Evolutionary conservation across 2,113 vertebrate genomes (phyloP), one percentile per base, ranked within the genome.

Genomic region (Melanerpes formicivorus): DNA sequence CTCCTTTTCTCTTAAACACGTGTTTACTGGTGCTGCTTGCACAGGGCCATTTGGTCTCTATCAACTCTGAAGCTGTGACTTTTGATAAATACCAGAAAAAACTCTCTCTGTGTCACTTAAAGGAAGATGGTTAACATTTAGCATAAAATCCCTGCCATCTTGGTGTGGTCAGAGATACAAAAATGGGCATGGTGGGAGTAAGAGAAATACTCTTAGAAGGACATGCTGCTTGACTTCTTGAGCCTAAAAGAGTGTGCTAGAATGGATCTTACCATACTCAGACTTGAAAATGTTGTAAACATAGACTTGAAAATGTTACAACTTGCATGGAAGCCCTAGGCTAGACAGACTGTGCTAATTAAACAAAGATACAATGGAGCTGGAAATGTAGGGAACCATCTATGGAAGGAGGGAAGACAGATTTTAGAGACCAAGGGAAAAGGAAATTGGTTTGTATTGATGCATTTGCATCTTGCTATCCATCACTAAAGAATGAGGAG

Each of bases 301-400:
- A 40, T 21, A 37, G 71, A 62, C 55, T 93, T 83, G 18, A 81
- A 92, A 71, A 34, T 94, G 82, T 91, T 90, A 80, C 25, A 81
- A 85, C 91, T 90, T 95, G 79, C n/a, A 67, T 56, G 42, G 42
- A 91, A 95, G 85, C 85, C 82, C 18, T 64, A 64, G 79, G 91
- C 79, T 93, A 80, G 27, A 44, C 30, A 74, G 60, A 80, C 56
- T 64, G 48, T 85, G 52, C 46, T 91, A 85, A 92, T 92, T 92
- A 65, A 73, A 93, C 82, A 82, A 69, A 48, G 62, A 19, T 13
- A 70, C 62, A 88, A n/a, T 60, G 52, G 79, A 87, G 84, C 42
- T 56, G 42, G 48, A 85, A 85, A 83, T 67, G 77, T 52, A 85
- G 25, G 63, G 60, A 87, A 52, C 52, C 15, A 25, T 44, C 69